Conservation (phyloP, 2,113 vertebrate species). For the Nanorana parkeri region DNA sequence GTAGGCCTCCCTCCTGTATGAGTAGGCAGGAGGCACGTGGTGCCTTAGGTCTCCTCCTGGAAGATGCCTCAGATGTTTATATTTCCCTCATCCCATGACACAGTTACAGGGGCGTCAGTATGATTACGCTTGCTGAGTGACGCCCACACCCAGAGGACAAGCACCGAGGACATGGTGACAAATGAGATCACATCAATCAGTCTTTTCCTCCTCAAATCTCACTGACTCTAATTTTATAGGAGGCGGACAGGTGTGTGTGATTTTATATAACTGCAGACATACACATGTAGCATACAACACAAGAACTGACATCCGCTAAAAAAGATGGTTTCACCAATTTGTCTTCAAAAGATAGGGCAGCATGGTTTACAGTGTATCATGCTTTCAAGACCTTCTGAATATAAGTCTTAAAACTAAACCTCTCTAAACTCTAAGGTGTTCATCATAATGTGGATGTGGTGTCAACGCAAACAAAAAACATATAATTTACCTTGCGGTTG, state of each 20-base stretch:
- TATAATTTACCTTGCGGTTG: background rate
- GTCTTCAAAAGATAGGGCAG: too few relatives aligned
- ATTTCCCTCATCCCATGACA: conserved; percentile 28
- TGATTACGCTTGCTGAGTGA: conserved; percentile 44
- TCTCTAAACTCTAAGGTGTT: background rate
- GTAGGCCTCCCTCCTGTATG: background rate
- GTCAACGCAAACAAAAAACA: too few relatives aligned
- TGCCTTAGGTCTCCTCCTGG: background rate
- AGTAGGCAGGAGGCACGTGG: background rate
- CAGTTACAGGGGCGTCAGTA: conserved; percentile 33
- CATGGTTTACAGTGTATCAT: background rate
- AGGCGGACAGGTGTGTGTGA: background rate
- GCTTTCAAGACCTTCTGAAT: background rate
- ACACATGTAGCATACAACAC: background rate
- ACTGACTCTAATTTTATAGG: background rate
- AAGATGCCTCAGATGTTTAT: conserved; percentile 5
- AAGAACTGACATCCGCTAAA: background rate
- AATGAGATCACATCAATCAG: conserved; percentile 35
- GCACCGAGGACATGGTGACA: conserved; percentile 54
- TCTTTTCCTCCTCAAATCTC: background rate
- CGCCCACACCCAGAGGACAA: conserved; percentile 47
- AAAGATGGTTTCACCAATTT: background rate
- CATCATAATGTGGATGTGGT: background rate
- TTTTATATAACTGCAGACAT: conserved; percentile 7
- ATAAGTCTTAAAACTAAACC: background rate